Evolutionary conservation across 1,140 invertebrate genomes (phyloP).

Genomic region (Pararge aegeria): DNA sequence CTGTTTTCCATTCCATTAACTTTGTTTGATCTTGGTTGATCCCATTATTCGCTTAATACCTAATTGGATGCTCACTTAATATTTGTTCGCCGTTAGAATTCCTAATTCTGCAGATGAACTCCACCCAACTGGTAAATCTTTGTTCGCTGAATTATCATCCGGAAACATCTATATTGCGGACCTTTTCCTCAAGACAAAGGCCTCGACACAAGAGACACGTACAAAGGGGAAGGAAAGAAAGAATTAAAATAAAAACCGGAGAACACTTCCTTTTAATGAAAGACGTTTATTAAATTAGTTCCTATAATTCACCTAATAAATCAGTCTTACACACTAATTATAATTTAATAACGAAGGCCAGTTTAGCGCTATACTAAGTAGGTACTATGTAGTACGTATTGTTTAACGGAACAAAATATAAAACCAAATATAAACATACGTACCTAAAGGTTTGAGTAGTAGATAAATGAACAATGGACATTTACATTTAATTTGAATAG

Average conservation of each 20-base stretch:
- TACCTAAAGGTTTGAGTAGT: background rate
- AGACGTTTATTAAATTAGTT: conserved; percentile 2
- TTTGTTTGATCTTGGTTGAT: conserved; percentile 1
- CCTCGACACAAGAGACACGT: background rate
- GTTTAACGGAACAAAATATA: background rate
- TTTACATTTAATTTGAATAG: background rate
- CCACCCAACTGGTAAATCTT: background rate
- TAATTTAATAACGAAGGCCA: background rate
- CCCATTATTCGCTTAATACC: background rate
- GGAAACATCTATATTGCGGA: conserved; percentile 1
- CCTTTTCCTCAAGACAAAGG: conserved; percentile 3
- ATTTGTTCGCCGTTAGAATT: background rate
- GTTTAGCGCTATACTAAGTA: background rate
- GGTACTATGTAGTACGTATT: no score
- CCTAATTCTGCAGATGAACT: background rate
- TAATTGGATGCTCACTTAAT: background rate
- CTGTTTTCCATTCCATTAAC: background rate
- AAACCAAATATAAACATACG: background rate
- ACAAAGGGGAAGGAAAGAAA: conserved; percentile 1
- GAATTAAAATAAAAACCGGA: conserved; percentile 5
- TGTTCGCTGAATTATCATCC: background rate
- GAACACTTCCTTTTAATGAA: conserved; percentile 1
- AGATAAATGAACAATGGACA: background rate
- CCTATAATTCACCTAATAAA: conserved; percentile 1
- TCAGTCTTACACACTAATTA: conserved; percentile 5